Evolutionary conservation across 2,888 invertebrate species (phyloP).

Genomic region (Eueremaeus valkanovi): DNA sequence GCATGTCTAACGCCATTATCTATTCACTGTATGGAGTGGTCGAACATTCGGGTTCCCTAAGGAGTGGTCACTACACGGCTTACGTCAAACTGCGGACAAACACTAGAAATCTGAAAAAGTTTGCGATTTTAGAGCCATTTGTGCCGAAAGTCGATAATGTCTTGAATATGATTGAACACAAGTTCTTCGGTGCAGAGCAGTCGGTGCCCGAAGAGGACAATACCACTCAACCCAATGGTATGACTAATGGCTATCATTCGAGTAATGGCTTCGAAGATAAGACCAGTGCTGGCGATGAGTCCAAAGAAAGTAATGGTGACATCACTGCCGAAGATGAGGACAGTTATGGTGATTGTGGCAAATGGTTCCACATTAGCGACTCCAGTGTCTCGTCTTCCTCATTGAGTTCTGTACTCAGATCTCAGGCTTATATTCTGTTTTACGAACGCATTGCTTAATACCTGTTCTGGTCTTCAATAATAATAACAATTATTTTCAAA

Average conservation of each 20-base stretch:
- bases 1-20: slow-evolving; percentile 57
- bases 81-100: slow-evolving; percentile 74
- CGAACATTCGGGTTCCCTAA: slow-evolving; percentile 85
- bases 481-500: too few relatives aligned
- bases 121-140: slow-evolving; percentile 43
- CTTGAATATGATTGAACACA: slow-evolving; percentile 42
- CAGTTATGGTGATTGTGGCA: slow-evolving; percentile 62
- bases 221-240: slow-evolving; percentile 40
- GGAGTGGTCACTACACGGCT: slow-evolving; percentile 87
- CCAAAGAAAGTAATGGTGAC: neutral
- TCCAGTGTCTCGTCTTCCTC: slow-evolving; percentile 72
- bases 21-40: slow-evolving; percentile 93
- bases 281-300: slow-evolving; percentile 22
- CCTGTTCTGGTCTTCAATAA: neutral
- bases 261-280: neutral
- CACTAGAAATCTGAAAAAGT: slow-evolving; percentile 32
- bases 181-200: neutral
- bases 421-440: slow-evolving; percentile 92
- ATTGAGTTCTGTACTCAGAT: slow-evolving; percentile 69
- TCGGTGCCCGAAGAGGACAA: too few relatives aligned
- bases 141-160: slow-evolving; percentile 43
- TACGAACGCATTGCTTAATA: slow-evolving; percentile 66
- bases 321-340: slow-evolving; percentile 48
- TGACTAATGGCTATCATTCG: neutral
- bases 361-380: slow-evolving; percentile 94